Base-by-base conservation (phyloP, 1,140 invertebrate genomes). In the Lepidurus arcticus region DNA sequence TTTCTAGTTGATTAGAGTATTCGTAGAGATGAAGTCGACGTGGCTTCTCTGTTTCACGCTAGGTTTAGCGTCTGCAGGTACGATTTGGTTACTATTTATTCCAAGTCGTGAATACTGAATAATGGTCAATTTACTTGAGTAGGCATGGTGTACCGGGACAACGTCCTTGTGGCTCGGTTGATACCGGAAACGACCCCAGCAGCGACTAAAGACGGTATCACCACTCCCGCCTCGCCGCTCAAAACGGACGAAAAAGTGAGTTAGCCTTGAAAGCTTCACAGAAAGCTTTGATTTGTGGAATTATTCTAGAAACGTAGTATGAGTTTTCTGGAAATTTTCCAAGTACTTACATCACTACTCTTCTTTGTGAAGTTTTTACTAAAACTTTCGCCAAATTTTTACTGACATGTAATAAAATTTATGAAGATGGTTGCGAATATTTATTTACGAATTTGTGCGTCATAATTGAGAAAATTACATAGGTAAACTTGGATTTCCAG, bases 171-270 rank as follows among this genome's bases (percentile, higher is more conserved):
- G 16, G 53, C 53, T 9, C 8, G 53, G 7, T 13, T 65, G 53
- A 21, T 65, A 65, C 16, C 53, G 6, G 53, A 65, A n/a, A 65
- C 53, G 16, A 65, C 53, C 1, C 53, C 53, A 65, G 16, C 53
- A 16, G 53, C 16, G 53, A 65, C 5, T 65, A n/a, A 13, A 13
- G 53, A 65, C 21, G 8, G 16, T 21, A 7, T 65, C 2, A 65
- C 53, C 53, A 65, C 53, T 65, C 53, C 53, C 6, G 53, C 53
- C 53, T 65, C 53, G 6, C 53, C 53, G 13, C 53, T 65, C 13
- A 65, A 65, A 65, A 65, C 53, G 53, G 53, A 65, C 53, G 53
- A 65, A 65, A 65, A 65, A 65, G 53, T 65, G 53, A 65, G 53
- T 65, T 65, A 47, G 53, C 73, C 24, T 34, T 4, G 34, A 34